Evolutionary conservation across 2,113 vertebrate genomes (phyloP), one percentile per base, ranked within the genome.

Genomic region (Saccopteryx leptura): DNA sequence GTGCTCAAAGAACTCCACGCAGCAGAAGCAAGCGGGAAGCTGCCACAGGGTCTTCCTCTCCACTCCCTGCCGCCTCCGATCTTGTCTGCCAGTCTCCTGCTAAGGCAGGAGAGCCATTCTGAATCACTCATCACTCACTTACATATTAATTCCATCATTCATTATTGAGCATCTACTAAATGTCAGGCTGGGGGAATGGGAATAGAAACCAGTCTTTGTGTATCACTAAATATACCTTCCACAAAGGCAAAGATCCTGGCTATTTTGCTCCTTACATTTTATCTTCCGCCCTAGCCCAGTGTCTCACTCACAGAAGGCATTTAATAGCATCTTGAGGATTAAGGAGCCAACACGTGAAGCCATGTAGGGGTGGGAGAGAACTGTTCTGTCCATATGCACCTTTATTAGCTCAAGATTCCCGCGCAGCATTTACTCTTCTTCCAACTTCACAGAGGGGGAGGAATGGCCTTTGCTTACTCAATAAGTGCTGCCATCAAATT

Each of bases 131-230:
- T 78, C 72, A 68, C 15, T 90, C 46, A 93, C 12, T 28, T 50
- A n/a, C 21, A 1, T 68, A 56, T n/a, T 52, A 50, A 91, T 52
- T 79, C 19, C 54, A 33, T 12, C 46, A 60, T 46, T 96, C 31
- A 56, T 92, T 86, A 89, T 9, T 65, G 52, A 68, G 5, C 15
- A 56, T 91, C 89, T 96, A 91, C 74, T 68, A 75, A 82, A 96
- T 56, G 33, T 17, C 24, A 89, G 13, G 23, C 31, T 14, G 3
- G 14, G 21, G 12, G 68, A 81, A 75, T 71, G 58, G n/a, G 46
- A 68, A 17, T 66, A 58, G 18, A 75, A 82, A 9, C 0, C 12
- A 11, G 24, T 39, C 74, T 65, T 66, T 84, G 26, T n/a, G 9
- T 33, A 23, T 83, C 17, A 61, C 10, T 71, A 81, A 8, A 54